Percentiles rank a stretch among this genome's conserved stretches.
Evolutionary conservation across 2,888 invertebrate genomes (phyloP).

Genomic region (Resseliella maxima): DNA sequence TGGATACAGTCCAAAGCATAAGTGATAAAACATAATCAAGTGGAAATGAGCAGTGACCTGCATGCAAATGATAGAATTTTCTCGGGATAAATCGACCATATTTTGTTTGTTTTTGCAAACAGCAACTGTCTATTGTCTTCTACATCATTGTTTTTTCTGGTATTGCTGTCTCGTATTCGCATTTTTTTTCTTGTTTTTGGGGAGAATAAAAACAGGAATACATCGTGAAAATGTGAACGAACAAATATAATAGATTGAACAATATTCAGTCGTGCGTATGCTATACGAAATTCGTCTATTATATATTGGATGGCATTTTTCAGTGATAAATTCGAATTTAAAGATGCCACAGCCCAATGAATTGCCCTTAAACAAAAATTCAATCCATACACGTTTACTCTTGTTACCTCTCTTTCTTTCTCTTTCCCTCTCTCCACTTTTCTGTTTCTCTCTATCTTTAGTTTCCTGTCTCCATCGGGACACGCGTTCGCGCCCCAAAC

Average conservation of each 20-base stretch:
- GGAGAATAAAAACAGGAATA: neutral
- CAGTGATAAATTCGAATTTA: constrained; percentile 53
- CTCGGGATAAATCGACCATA: neutral
- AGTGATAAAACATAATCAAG: constrained; percentile 55
- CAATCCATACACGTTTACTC: constrained; percentile 1
- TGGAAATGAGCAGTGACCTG: constrained; percentile 55
- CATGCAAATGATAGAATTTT: constrained; percentile 48
- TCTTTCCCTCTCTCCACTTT: too few relatives aligned
- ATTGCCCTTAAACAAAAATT: neutral
- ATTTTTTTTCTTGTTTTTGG: neutral
- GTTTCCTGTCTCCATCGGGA: neutral
- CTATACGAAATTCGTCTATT: neutral
- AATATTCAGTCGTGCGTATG: constrained; percentile 26
- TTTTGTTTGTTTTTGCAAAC: neutral
- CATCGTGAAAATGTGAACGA: neutral
- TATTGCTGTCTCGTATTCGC: neutral
- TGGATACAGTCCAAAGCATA: constrained; percentile 42
- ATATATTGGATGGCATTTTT: constrained; percentile 36
- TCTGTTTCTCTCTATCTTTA: too few relatives aligned
- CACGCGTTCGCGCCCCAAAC: too few relatives aligned
- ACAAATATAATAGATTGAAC: constrained; percentile 10
- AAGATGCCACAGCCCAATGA: constrained; percentile 35
- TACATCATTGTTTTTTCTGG: neutral
- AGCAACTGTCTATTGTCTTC: neutral
- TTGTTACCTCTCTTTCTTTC: too few relatives aligned